Conservation (phyloP, 2,888 invertebrate species). For the Lapara coniferarum region DNA sequence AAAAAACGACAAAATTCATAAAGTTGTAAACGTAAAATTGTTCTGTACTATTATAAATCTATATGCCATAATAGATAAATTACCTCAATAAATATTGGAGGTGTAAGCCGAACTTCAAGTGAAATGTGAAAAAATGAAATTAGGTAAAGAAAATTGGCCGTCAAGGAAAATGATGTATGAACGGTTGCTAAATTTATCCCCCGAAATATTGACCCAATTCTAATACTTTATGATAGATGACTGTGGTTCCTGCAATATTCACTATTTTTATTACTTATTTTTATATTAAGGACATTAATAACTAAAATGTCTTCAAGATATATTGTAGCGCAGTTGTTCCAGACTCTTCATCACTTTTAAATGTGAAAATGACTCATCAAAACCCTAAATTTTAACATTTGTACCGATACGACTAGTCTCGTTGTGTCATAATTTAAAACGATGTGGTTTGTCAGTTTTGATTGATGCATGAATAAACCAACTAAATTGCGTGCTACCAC, state of each 20-base stretch:
- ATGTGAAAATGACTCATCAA: no score
- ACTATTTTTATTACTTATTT: conserved; percentile 6
- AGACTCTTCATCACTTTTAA: no score
- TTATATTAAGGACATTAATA: neutral
- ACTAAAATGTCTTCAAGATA: neutral
- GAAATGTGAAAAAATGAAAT: conserved; percentile 48
- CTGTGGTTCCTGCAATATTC: conserved; percentile 41
- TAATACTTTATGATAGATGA: conserved; percentile 63
- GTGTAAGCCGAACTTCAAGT: conserved; percentile 27
- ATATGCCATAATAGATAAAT: neutral
- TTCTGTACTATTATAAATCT: conserved; percentile 35
- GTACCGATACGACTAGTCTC: no score
- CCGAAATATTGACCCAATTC: conserved; percentile 58
- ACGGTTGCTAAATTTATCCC: conserved; percentile 56
- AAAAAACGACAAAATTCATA: neutral
- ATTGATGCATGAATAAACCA: no score
- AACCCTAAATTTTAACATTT: no score
- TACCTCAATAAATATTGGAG: conserved; percentile 18
- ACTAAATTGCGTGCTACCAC: no score
- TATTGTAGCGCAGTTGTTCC: no score
- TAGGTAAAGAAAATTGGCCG: conserved; percentile 67
- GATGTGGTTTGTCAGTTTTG: no score
- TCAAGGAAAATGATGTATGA: conserved; percentile 75
- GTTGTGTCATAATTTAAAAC: no score
- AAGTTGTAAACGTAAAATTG: neutral